phyloP scores from a whole-genome alignment of 1,140 invertebrate species.

The Conopomorpha cramerella region DNA sequence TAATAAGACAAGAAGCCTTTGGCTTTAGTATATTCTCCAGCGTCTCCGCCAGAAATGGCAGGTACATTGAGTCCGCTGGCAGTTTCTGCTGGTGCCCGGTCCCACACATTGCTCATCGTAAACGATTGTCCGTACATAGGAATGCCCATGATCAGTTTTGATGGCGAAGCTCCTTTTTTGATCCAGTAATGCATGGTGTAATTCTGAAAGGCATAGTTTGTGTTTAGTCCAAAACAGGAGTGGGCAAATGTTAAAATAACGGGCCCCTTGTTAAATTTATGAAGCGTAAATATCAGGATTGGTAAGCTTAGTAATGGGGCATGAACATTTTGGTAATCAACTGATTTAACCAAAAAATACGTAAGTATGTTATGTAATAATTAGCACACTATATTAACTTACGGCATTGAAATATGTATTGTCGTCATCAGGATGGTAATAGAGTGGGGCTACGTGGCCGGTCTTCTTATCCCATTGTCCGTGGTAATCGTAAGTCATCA shows the following conservation, averaged over 20 bases:
- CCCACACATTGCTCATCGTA: slow-evolving; percentile 71
- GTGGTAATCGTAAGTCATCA: slow-evolving; percentile 90
- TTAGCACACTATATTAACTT: too few species aligned
- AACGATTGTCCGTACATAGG: slow-evolving; percentile 91
- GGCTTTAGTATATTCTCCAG: slow-evolving; percentile 81
- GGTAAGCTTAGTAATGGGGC: too few species aligned
- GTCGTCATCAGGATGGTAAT: slow-evolving; percentile 78
- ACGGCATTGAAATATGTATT: slow-evolving; percentile 72
- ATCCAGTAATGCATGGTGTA: slow-evolving; percentile 90
- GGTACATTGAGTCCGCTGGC: slow-evolving; percentile 74
- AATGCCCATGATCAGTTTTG: slow-evolving; percentile 87
- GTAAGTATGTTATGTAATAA: too few species aligned
- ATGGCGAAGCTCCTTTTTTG: slow-evolving; percentile 75
- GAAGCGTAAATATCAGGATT: slow-evolving; percentile 5
- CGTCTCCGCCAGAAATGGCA: slow-evolving; percentile 73
- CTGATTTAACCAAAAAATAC: too few species aligned
- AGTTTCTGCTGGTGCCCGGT: slow-evolving; percentile 39
- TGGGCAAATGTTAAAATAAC: background rate
- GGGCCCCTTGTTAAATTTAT: slow-evolving; percentile 5
- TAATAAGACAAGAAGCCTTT: slow-evolving; percentile 89
- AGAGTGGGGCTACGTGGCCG: slow-evolving; percentile 84
- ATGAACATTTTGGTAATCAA: too few species aligned
- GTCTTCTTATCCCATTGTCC: slow-evolving; percentile 91
- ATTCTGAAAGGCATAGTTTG: slow-evolving; percentile 72
- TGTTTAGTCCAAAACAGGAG: background rate